These are phyloP conservation scores for Natrix natrix DNA, from an alignment of 2,797 vertebrate genomes.

Conservation along the genomic window DNA sequence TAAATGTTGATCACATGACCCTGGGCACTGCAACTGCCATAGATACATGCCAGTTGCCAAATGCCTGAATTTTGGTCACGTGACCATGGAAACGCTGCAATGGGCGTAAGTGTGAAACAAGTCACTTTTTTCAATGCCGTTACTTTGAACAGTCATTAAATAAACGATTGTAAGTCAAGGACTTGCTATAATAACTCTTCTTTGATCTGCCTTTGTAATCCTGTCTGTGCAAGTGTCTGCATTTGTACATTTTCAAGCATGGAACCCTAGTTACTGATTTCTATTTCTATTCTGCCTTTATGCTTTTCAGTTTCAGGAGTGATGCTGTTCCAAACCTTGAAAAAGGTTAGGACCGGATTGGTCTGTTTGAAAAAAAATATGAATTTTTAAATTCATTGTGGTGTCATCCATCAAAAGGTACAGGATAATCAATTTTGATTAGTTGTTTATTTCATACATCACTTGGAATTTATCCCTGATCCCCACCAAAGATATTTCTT, in stretches of 20 bases:
- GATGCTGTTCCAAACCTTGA: background rate
- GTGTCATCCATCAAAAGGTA: background rate
- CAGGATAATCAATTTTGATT: background rate
- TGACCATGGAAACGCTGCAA: too few relatives aligned
- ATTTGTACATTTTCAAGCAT: background rate
- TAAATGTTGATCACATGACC: too few relatives aligned
- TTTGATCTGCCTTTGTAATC: background rate
- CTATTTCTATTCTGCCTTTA: background rate
- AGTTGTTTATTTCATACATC: background rate
- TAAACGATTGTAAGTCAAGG: too few relatives aligned
- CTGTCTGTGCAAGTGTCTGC: background rate
- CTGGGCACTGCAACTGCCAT: too few relatives aligned
- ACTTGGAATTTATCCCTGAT: background rate
- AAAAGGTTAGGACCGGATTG: background rate
- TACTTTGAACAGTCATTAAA: too few relatives aligned
- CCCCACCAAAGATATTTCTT: background rate
- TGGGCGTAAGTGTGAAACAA: too few relatives aligned
- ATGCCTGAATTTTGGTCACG: too few relatives aligned
- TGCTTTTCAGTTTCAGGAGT: background rate
- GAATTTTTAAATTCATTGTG: background rate
- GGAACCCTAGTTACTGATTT: background rate
- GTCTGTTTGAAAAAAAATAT: background rate
- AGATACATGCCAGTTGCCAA: too few relatives aligned
- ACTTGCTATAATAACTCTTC: background rate
- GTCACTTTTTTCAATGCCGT: too few relatives aligned